Base-by-base conservation (phyloP, 2,113 vertebrate species). In the Pygoscelis adeliae region DNA sequence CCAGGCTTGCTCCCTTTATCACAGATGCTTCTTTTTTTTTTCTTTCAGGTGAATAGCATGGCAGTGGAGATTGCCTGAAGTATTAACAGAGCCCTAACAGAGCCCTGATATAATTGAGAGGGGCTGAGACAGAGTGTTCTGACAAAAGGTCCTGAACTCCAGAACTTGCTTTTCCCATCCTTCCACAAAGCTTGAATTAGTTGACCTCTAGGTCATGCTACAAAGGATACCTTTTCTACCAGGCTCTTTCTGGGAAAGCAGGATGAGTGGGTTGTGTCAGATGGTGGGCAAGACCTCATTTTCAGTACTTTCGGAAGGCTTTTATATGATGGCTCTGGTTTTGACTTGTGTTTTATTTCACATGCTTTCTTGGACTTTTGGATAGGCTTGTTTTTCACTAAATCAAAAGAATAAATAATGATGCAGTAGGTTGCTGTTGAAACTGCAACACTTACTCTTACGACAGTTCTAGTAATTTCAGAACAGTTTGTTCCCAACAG, bases 141-240 rank as follows among this genome's bases (percentile, higher is more conserved):
- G 44, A 58, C 73, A 78, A 85, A 94, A 89, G 86, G 73, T 83
- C 86, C 42, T 96, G 91, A 96, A 87, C 89, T 95, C 49, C 29
- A 63, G 83, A 85, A 91, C 81, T 89, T 82, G 19, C 69, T 95
- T 72, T 92, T 77, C 72, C 58, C 53, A 53, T 85, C 83, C 30
- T 89, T 89, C 77, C 55, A 88, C 32, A 69, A 74, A 77, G 42
- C 38, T 79, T 73, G 84, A 82, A 95, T 94, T 89, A 83, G n/a
- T 34, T 95, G 93, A 91, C 59, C 73, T 72, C 25, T 55, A 89
- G 77, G 87, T 91, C 53, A 30, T 36, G 16, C 42, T 91, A 72
- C 72, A 96, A 95, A 94, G 40, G 36, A 70, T 20, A 74, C 34
- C 25, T 76, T 89, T 84, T 53, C 38, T 95, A 46, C 36, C 40